Conservation (phyloP, 2,888 invertebrate species). For the Apotomis betuletana region DNA sequence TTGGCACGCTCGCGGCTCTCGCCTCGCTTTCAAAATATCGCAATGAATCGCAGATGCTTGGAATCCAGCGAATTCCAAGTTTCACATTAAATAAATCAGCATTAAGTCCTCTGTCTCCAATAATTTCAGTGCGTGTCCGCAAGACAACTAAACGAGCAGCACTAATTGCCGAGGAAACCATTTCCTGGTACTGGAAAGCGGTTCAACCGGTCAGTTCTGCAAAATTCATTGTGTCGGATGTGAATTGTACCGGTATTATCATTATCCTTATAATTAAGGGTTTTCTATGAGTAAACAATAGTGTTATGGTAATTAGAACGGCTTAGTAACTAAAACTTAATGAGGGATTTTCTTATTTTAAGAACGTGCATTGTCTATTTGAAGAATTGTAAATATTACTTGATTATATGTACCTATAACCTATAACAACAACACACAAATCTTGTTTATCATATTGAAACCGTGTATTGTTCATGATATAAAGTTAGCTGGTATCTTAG, state of each 20-base stretch:
- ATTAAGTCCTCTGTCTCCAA: slow-evolving; percentile 28
- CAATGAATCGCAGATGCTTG: too few relatives aligned
- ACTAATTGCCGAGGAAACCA: slow-evolving; percentile 41
- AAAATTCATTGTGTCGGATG: slow-evolving; percentile 36
- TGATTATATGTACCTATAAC: too few relatives aligned
- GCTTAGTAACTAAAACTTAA: slow-evolving; percentile 8
- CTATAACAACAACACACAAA: too few relatives aligned
- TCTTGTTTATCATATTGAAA: too few relatives aligned
- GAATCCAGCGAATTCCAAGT: slow-evolving; percentile 6
- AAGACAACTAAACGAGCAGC: slow-evolving; percentile 35
- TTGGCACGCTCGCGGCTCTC: too few relatives aligned
- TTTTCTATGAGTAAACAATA: slow-evolving; percentile 17
- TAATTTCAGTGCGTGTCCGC: slow-evolving; percentile 30
- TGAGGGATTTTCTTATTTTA: background rate
- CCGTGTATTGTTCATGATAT: too few relatives aligned
- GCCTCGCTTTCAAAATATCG: too few relatives aligned
- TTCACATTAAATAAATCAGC: slow-evolving; percentile 19
- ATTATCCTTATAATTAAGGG: slow-evolving; percentile 30
- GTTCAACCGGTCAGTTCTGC: slow-evolving; percentile 52
- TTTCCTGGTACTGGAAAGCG: slow-evolving; percentile 53
- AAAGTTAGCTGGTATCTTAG: too few relatives aligned
- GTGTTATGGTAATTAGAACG: slow-evolving; percentile 14
- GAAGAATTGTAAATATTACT: too few relatives aligned
- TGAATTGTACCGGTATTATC: slow-evolving; percentile 28
- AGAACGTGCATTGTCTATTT: too few relatives aligned